Percentiles rank a stretch among this genome's conserved stretches.
These are phyloP conservation scores for Calephelis nemesis DNA, from an alignment of 1,140 invertebrate species.

Conservation along the genomic window DNA sequence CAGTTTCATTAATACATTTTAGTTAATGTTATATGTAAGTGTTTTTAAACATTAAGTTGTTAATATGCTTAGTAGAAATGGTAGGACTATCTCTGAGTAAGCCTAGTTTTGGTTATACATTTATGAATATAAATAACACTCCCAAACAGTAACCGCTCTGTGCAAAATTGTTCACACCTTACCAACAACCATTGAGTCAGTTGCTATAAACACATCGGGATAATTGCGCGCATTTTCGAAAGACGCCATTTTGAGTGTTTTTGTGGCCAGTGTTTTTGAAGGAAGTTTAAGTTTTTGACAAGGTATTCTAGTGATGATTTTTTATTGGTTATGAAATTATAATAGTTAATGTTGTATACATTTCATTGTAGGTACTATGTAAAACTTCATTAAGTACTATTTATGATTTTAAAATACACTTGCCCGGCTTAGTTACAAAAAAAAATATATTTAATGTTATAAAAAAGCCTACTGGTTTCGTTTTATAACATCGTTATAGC, in stretches of 20 bases:
- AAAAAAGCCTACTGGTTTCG: too few relatives aligned
- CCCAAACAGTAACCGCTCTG: slow-evolving; percentile 47
- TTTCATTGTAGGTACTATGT: too few relatives aligned
- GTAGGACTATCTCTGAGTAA: neutral
- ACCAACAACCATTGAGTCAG: slow-evolving; percentile 47
- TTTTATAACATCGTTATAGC: too few relatives aligned
- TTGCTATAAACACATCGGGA: slow-evolving; percentile 45
- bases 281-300: neutral
- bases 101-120: neutral
- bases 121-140: slow-evolving; percentile 67
- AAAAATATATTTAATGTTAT: too few relatives aligned
- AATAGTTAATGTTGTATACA: too few relatives aligned
- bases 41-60: too few relatives aligned
- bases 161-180: slow-evolving; percentile 63
- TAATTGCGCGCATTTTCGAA: slow-evolving; percentile 48
- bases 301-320: neutral
- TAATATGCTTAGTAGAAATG: neutral
- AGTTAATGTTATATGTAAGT: too few relatives aligned
- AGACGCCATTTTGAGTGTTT: slow-evolving; percentile 32
- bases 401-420: too few relatives aligned
- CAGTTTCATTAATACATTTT: too few relatives aligned
- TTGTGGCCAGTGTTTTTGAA: slow-evolving; percentile 19
- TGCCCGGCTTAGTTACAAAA: too few relatives aligned
- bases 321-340: too few relatives aligned
- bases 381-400: too few relatives aligned